Evolutionary conservation across 2,113 vertebrate genomes (phyloP), one percentile per base, ranked within the genome.

Genomic region (Oophaga pumilio): DNA sequence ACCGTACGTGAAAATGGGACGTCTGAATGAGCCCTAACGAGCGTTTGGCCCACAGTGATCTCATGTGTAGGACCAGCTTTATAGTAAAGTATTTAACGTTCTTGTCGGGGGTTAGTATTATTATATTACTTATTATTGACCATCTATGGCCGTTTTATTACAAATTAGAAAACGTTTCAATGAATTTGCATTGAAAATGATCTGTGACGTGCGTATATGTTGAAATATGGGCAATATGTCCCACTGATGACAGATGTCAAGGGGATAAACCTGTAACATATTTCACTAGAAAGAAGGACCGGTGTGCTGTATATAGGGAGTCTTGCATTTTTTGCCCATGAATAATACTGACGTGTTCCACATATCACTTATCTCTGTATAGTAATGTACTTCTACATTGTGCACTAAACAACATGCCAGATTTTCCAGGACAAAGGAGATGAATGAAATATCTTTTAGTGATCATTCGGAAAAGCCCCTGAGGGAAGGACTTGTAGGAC

Each of bases 361-460:
- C 13, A 68, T 22, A 68, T 68, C 22, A 68, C 11, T 50, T 66
- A 50, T 82, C 26, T 80, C 57, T 12, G 26, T 69, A 6, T 53
- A 53, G 81, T 8, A 24, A 22, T 12, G 6, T 66, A 8, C 12
- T 66, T 43, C 52, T n/a, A 53, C 49, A 50, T n/a, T n/a, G 60
- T 49, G 28, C 59, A 62, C 60, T 28, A n/a, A 74, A 59, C 69
- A n/a, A 84, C 50, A 60, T 17, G 52, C 8, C 9, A 57, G 24
- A 59, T 79, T 80, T 86, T 57, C 76, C 76, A 68, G 76, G 17
- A 79, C 60, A 69, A 17, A 43, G 50, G n/a, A 53, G 57, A 77
- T 86, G 64, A 79, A 82, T 82, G 49, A 74, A 66, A 82, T 53
- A 49, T 71, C 69, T 82, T 62, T 87, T 10, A 62, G 28, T 59